Percentiles rank a stretch among this genome's conserved stretches.
Conservation (phyloP, 2,113 vertebrate genomes). For the Phoenicopterus ruber region DNA sequence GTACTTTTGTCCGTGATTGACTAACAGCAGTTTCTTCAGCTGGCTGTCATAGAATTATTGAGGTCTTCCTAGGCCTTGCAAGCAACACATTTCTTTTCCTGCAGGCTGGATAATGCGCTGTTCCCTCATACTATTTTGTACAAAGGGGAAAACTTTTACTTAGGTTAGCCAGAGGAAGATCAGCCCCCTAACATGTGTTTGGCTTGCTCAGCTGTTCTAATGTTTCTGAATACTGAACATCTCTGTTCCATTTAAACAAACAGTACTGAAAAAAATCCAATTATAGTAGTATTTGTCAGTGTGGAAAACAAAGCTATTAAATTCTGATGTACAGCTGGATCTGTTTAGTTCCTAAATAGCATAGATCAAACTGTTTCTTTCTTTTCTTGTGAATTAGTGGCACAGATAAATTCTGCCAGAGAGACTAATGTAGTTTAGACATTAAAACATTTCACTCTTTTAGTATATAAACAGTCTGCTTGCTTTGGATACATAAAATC, state of each 20-base stretch:
- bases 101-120: not conserved
- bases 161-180: not conserved
- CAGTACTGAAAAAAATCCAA: not conserved
- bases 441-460: not conserved
- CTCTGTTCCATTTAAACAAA: not conserved
- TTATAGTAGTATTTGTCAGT: not conserved
- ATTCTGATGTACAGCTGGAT: not conserved
- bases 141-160: not conserved
- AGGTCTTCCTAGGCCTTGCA: not conserved
- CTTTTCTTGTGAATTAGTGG: not conserved
- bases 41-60: not conserved
- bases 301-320: not conserved
- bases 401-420: constrained; percentile 2
- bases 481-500: constrained; percentile 7
- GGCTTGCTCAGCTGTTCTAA: not conserved
- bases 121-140: not conserved
- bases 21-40: not conserved
- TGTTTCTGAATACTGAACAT: not conserved
- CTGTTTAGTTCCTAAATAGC: not conserved
- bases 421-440: not conserved
- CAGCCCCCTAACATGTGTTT: not conserved
- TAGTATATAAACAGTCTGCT: not conserved
- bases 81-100: not conserved
- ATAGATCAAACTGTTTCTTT: not conserved
- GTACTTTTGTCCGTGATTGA: not conserved